Evolutionary conservation across 2,113 vertebrate species (phyloP).

Genomic region (Dicentrarchus labrax): DNA sequence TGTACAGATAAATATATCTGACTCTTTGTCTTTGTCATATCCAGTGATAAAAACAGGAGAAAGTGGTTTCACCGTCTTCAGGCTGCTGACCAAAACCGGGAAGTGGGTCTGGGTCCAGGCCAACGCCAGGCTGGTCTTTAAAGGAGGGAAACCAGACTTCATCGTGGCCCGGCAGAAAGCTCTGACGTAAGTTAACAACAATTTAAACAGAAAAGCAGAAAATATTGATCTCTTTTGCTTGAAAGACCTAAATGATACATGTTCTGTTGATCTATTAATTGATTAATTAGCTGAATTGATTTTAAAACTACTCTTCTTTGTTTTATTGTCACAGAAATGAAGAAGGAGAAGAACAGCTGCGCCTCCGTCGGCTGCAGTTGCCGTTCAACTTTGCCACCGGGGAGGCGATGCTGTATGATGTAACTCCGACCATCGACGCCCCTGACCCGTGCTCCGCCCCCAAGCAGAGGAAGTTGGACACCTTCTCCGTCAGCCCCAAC

Average conservation of each 20-base stretch:
- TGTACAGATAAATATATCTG: not conserved
- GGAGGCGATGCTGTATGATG: conserved; percentile 84
- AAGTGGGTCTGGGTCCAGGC: conserved; percentile 89
- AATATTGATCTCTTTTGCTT: no score
- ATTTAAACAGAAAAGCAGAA: no score
- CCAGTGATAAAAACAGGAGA: conserved; percentile 89
- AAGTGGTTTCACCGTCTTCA: conserved; percentile 83
- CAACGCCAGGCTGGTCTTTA: conserved; percentile 85
- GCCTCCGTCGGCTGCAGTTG: conserved; percentile 82
- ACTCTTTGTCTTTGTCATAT: not conserved
- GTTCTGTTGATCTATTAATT: no score
- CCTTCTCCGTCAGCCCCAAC: conserved; percentile 53
- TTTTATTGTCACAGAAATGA: conserved; percentile 78
- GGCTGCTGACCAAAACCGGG: conserved; percentile 84
- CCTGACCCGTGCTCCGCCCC: conserved; percentile 54
- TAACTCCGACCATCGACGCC: conserved; percentile 57
- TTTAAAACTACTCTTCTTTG: not conserved
- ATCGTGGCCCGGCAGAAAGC: conserved; percentile 84
- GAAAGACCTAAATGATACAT: no score
- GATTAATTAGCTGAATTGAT: no score
- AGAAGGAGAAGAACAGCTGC: conserved; percentile 88
- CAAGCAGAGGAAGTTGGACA: conserved; percentile 49
- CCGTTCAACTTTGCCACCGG: conserved; percentile 86
- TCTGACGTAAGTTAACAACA: conserved; percentile 81
- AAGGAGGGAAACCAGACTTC: conserved; percentile 84